A percentile compares a stretch with the other conserved stretches of the same genome.
Evolutionary conservation across 2,888 invertebrate genomes (phyloP).

Genomic region (Chironomus riparius): DNA sequence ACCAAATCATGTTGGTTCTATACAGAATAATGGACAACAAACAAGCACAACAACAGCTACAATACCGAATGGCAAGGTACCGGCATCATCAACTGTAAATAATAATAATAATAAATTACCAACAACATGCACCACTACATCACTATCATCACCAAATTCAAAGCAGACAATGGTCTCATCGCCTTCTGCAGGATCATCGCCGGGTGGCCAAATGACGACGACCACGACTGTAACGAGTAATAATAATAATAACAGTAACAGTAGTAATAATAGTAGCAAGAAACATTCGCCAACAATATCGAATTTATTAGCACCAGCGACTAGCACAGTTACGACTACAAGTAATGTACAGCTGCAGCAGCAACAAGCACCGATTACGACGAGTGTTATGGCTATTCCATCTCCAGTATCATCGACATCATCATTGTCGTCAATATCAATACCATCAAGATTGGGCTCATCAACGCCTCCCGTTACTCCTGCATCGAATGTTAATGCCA

Average conservation of each 20-base stretch:
- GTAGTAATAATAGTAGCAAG: constrained; percentile 35
- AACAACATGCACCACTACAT: constrained; percentile 32
- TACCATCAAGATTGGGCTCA: constrained; percentile 43
- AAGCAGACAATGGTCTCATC: constrained; percentile 4
- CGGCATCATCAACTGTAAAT: constrained; percentile 36
- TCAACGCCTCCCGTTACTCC: constrained; percentile 46
- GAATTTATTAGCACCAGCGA: constrained; percentile 36
- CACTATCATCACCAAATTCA: constrained; percentile 18
- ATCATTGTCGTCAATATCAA: constrained; percentile 32
- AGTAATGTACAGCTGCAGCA: constrained; percentile 29
- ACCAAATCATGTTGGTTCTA: constrained; percentile 40
- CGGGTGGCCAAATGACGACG: constrained; percentile 43
- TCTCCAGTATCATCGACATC: constrained; percentile 45
- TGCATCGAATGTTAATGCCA: constrained; percentile 40
- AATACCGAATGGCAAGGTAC: constrained; percentile 31
- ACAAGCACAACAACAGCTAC: not conserved
- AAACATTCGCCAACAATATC: constrained; percentile 45
- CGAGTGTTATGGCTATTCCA: constrained; percentile 35
- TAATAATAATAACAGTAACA: constrained; percentile 36
- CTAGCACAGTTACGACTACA: constrained; percentile 36
- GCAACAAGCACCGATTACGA: constrained; percentile 1
- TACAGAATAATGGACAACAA: constrained; percentile 16
- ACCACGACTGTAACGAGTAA: constrained; percentile 34
- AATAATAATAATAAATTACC: constrained; percentile 30
- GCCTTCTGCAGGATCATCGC: constrained; percentile 30